phyloP scores from a whole-genome alignment of 2,888 invertebrate species.

The Epinotia nisella region DNA sequence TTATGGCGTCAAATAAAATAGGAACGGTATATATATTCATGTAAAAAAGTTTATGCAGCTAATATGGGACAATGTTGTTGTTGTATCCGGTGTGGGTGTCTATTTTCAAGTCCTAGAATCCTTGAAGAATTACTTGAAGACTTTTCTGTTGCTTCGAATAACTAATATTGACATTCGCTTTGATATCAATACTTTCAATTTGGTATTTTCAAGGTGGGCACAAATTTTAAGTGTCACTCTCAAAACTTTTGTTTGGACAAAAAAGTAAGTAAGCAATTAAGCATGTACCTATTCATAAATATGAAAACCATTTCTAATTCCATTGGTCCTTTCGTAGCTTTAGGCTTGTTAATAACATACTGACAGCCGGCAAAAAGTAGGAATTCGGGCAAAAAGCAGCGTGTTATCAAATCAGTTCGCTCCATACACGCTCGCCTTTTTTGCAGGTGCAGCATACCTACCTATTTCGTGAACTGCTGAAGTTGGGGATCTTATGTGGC shows the following conservation, averaged over 20 bases:
- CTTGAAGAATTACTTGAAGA: neutral
- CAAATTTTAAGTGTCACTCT: neutral
- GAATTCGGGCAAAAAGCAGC: constrained; percentile 39
- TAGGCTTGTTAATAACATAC: constrained; percentile 40
- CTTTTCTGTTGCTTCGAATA: neutral
- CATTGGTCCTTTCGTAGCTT: constrained; percentile 19
- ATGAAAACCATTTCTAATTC: constrained; percentile 35
- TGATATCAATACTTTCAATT: neutral
- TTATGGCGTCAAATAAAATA: constrained; percentile 19
- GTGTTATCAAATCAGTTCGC: constrained; percentile 41
- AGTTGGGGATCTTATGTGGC: constrained; percentile 39
- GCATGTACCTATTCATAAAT: neutral
- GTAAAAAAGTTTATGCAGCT: constrained; percentile 10
- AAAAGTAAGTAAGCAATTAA: neutral
- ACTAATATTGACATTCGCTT: neutral
- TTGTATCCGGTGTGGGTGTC: neutral
- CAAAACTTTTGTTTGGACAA: neutral
- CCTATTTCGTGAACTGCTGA: constrained; percentile 32
- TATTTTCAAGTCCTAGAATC: neutral
- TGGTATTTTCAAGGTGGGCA: too few species aligned
- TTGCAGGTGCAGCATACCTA: constrained; percentile 38
- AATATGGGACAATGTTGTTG: constrained; percentile 19
- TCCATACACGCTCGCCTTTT: constrained; percentile 37
- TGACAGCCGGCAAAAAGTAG: constrained; percentile 35
- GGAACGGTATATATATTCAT: constrained; percentile 6